phyloP scores from a whole-genome alignment of 2,888 invertebrate species.

The Callimorpha dominula region DNA sequence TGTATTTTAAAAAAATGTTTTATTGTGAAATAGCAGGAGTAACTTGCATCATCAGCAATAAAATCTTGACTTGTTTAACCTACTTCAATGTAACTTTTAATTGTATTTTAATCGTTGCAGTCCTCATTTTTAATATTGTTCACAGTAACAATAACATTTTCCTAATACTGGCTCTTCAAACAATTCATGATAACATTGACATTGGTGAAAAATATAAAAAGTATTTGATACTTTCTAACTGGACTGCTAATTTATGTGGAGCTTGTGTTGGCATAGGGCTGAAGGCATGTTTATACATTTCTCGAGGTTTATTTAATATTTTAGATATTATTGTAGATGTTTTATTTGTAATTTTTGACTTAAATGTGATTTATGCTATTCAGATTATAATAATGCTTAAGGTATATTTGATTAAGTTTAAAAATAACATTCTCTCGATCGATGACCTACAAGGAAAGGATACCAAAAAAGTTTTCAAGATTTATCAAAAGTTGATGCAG shows the following conservation, averaged over 20 bases:
- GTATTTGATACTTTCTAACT: neutral
- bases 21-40: neutral
- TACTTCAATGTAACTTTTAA: neutral
- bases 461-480: neutral
- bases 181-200: neutral
- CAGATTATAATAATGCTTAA: neutral
- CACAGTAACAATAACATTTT: too few species aligned
- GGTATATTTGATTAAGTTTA: conserved; percentile 15
- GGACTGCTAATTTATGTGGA: too few species aligned
- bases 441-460: neutral
- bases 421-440: neutral
- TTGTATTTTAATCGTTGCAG: neutral
- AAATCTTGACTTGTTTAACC: neutral
- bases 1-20: neutral
- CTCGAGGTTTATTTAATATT: neutral
- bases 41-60: neutral
- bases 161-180: neutral
- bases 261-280: too few species aligned
- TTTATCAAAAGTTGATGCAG: conserved; percentile 10
- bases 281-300: too few species aligned
- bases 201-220: conserved; percentile 4
- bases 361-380: neutral
- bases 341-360: conserved; percentile 14
- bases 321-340: neutral
- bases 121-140: too few species aligned